A percentile compares a stretch with the other conserved stretches of the same genome.
These are phyloP conservation scores for Centropyge bicolor DNA, from an alignment of 2,797 vertebrate species.

Conservation along the genomic window DNA sequence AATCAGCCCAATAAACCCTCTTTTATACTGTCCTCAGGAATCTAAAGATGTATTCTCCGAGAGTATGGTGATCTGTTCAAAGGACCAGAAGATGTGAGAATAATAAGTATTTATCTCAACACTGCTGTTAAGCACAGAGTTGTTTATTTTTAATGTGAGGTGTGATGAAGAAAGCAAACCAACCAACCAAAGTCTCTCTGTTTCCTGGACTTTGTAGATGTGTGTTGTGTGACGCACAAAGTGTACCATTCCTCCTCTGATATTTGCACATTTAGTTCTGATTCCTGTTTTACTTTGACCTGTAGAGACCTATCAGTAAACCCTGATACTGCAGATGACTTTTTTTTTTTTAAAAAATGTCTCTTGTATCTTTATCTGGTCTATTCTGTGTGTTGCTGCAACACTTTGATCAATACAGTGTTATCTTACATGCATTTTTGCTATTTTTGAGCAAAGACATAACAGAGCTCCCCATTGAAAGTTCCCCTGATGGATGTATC, in stretches of 20 bases:
- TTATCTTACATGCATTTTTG: constrained; percentile 13
- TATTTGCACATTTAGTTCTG: constrained; percentile 19
- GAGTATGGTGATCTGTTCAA: neutral
- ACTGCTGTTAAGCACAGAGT: neutral
- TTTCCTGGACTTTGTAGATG: neutral
- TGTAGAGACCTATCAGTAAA: neutral
- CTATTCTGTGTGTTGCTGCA: constrained; percentile 20
- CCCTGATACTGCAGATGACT: neutral
- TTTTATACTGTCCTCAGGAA: neutral
- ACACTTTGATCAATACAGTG: constrained; percentile 25
- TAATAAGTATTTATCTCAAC: neutral
- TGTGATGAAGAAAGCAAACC: neutral
- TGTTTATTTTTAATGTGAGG: neutral
- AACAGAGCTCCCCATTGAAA: neutral
- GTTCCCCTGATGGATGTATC: constrained; percentile 11
- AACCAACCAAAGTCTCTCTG: neutral
- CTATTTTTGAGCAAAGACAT: constrained; percentile 29
- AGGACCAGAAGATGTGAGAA: neutral
- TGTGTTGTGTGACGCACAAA: neutral
- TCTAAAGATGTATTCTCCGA: neutral
- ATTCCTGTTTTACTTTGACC: constrained; percentile 4
- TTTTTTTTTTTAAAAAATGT: neutral
- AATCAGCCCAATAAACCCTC: neutral
- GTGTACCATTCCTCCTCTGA: neutral
- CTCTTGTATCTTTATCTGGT: neutral